phyloP scores from a whole-genome alignment of 2,113 vertebrate genomes.

The Barnardius zonarius region DNA sequence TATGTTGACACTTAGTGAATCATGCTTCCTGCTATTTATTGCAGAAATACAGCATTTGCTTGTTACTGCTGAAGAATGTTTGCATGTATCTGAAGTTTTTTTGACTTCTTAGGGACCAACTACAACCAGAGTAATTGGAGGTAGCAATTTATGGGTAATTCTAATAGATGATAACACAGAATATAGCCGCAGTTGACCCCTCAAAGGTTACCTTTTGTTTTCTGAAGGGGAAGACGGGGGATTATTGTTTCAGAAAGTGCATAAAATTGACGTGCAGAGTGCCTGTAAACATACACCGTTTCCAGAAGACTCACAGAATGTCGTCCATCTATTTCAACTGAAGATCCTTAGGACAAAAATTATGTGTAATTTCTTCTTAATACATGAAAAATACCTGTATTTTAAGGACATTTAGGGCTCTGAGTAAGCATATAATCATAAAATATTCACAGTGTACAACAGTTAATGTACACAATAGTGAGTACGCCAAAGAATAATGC shows the following conservation, averaged over 20 bases:
- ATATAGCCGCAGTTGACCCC: background rate
- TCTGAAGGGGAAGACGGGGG: background rate
- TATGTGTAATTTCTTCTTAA: conserved; percentile 20
- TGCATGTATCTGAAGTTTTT: background rate
- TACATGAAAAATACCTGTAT: conserved; percentile 16
- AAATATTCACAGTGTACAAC: conserved; percentile 26
- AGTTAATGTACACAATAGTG: background rate
- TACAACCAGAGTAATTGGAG: background rate
- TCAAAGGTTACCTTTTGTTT: background rate
- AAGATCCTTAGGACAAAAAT: conserved; percentile 18
- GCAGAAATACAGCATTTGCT: background rate
- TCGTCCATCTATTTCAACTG: background rate
- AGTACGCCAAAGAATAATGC: background rate
- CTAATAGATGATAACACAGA: background rate
- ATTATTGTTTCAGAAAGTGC: background rate
- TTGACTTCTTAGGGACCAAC: background rate
- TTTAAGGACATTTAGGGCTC: background rate
- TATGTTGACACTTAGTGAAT: background rate
- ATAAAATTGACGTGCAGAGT: background rate
- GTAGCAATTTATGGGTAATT: background rate
- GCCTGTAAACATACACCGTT: background rate
- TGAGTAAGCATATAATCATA: conserved; percentile 49
- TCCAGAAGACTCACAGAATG: background rate
- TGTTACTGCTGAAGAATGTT: background rate
- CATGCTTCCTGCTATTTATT: background rate